phyloP scores from a whole-genome alignment of 2,888 invertebrate species.

The Sinotaia quadrata region DNA sequence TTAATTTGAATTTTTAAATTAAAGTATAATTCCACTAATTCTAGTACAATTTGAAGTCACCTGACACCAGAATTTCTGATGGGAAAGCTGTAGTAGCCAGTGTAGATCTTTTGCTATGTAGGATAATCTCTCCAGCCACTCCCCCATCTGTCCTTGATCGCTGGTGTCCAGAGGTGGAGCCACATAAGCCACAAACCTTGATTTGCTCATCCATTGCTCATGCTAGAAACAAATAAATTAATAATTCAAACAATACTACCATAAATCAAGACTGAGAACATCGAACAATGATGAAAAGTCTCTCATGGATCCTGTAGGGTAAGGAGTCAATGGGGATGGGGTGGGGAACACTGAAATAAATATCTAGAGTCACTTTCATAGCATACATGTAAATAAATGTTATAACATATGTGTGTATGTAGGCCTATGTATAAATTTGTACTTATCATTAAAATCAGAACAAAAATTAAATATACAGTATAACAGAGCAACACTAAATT shows the following conservation, averaged over 20 bases:
- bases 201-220: slow-evolving; percentile 77
- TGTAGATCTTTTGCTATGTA: slow-evolving; percentile 80
- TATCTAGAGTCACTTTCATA: too few relatives aligned
- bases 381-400: too few relatives aligned
- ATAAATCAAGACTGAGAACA: neutral
- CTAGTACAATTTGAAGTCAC: slow-evolving; percentile 70
- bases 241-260: neutral
- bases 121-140: slow-evolving; percentile 79
- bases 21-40: too few relatives aligned
- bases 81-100: slow-evolving; percentile 80
- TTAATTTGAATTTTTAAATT: neutral
- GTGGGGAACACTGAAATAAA: too few relatives aligned
- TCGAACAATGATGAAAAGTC: too few relatives aligned
- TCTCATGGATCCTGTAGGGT: too few relatives aligned
- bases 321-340: too few relatives aligned
- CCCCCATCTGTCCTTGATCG: slow-evolving; percentile 74
- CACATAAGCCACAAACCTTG: slow-evolving; percentile 77
- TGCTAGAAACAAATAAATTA: slow-evolving; percentile 66
- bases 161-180: slow-evolving; percentile 62
- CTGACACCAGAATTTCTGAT: slow-evolving; percentile 76
- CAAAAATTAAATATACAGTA: too few relatives aligned
- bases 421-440: too few relatives aligned
- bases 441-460: too few relatives aligned
- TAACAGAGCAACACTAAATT: too few relatives aligned
- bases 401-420: too few relatives aligned